These are phyloP conservation scores for Gadus chalcogrammus DNA, from an alignment of 2,113 vertebrate genomes.

Conservation along the genomic window DNA sequence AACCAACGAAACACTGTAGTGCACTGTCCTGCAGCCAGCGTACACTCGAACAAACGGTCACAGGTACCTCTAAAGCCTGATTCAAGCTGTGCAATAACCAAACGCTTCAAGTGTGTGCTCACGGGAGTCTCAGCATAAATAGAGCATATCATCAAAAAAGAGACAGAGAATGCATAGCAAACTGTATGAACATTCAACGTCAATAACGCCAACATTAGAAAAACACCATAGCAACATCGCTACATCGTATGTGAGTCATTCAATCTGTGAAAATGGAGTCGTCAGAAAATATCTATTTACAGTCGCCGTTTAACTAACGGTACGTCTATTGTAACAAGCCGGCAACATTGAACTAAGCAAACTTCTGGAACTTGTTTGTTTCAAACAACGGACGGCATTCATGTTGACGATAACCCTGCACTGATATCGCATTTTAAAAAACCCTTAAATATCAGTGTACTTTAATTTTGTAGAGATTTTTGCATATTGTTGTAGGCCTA, in stretches of 20 bases:
- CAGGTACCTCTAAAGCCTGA: constrained; percentile 30
- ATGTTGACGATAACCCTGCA: no score
- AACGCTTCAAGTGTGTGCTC: constrained; percentile 8
- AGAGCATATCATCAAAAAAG: constrained; percentile 9
- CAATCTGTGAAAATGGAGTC: constrained; percentile 40
- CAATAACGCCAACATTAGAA: constrained; percentile 36
- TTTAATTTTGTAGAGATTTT: neutral
- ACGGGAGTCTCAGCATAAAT: constrained; percentile 11
- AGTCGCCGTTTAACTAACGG: constrained; percentile 1
- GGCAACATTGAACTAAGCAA: neutral
- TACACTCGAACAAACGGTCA: constrained; percentile 30
- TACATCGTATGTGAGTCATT: constrained; percentile 47
- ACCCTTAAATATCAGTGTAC: no score
- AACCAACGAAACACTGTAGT: constrained; percentile 43
- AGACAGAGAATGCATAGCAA: constrained; percentile 56
- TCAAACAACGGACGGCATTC: no score
- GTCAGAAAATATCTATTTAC: constrained; percentile 49
- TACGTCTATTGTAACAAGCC: constrained; percentile 10
- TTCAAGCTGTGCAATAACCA: constrained; percentile 38
- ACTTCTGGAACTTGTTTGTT: no score
- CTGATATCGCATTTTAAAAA: no score
- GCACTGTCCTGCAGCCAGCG: constrained; percentile 34
- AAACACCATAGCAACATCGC: constrained; percentile 50
- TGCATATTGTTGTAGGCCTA: no score
- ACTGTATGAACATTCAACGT: constrained; percentile 41